A percentile compares a stretch with the other conserved stretches of the same genome.
These are phyloP conservation scores for Pristionchus maxplancki DNA, from an alignment of 2,888 invertebrate genomes.

Conservation along the genomic window DNA sequence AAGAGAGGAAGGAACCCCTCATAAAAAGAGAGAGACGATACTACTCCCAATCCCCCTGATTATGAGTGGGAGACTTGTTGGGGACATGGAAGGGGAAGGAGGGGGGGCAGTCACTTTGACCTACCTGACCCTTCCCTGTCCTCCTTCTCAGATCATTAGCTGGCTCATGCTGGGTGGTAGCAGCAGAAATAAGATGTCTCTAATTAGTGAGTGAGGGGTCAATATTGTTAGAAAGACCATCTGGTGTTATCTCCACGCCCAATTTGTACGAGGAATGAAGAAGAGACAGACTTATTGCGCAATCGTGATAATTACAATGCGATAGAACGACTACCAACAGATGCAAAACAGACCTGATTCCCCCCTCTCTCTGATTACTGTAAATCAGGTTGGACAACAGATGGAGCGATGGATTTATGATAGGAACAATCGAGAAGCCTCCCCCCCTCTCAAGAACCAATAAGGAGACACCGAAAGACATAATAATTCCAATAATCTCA, in stretches of 20 bases:
- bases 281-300: slow-evolving; percentile 6
- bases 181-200: slow-evolving; percentile 17
- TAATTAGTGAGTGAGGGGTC: slow-evolving; percentile 37
- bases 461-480: slow-evolving; percentile 16
- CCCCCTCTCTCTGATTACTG: not conserved
- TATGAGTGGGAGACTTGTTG: slow-evolving; percentile 25
- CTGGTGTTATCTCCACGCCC: slow-evolving; percentile 18
- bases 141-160: slow-evolving; percentile 29
- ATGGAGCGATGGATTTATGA: not conserved
- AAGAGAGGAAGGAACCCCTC: not conserved
- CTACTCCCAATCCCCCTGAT: slow-evolving; percentile 9
- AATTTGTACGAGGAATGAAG: not conserved
- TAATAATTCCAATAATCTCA: slow-evolving; percentile 43
- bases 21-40: slow-evolving; percentile 30
- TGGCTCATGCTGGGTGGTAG: not conserved
- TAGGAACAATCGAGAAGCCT: not conserved
- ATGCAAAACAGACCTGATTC: slow-evolving; percentile 1
- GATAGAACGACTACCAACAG: not conserved
- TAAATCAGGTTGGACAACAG: slow-evolving; percentile 16
- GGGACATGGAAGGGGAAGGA: not conserved
- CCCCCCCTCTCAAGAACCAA: slow-evolving; percentile 13
- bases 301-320: slow-evolving; percentile 45
- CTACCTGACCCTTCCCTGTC: slow-evolving; percentile 19
- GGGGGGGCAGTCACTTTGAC: not conserved
- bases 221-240: slow-evolving; percentile 31